Conservation (phyloP, 2,797 vertebrate genomes). For the Sebastiscus albofasciatus region DNA sequence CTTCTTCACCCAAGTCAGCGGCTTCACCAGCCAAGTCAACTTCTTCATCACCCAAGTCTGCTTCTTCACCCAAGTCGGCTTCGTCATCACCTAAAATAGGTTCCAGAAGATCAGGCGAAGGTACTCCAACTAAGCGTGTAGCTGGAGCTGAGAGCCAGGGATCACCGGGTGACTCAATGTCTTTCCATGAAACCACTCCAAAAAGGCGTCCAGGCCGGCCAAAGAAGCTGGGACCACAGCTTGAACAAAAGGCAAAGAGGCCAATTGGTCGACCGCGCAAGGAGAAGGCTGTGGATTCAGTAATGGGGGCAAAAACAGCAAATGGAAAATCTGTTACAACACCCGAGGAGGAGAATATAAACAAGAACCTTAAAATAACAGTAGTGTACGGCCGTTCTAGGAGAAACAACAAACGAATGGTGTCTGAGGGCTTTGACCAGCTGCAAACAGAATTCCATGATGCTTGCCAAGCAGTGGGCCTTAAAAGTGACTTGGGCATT, state of each 20-base stretch:
- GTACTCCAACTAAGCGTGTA: conserved; percentile 59
- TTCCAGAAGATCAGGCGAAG: conserved; percentile 65
- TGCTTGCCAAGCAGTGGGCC: conserved; percentile 59
- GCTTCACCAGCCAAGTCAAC: conserved; percentile 44
- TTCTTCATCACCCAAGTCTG: conserved; percentile 47
- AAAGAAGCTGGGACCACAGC: conserved; percentile 92
- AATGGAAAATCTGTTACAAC: conserved; percentile 60
- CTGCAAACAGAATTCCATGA: conserved; percentile 74
- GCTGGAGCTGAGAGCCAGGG: conserved; percentile 50
- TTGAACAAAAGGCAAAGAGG: conserved; percentile 90
- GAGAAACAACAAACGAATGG: conserved; percentile 89
- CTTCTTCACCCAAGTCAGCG: conserved; percentile 12
- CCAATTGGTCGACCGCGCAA: conserved; percentile 95
- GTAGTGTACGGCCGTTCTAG: conserved; percentile 93
- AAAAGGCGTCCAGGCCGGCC: conserved; percentile 94
- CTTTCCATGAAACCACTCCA: conserved; percentile 75
- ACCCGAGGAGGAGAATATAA: conserved; percentile 75
- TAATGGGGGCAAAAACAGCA: conserved; percentile 44
- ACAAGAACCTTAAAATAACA: conserved; percentile 92
- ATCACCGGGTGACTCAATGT: conserved; percentile 53
- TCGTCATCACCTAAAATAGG: conserved; percentile 64
- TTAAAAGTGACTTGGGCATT: conserved; percentile 51
- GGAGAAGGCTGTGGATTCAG: conserved; percentile 77
- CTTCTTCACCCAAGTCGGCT: conserved; percentile 6
- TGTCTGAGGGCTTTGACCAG: conserved; percentile 87